Conservation (phyloP, 30 jellyfish, hydroid and myxozoan genomes). For the Aurelia aurita region DNA sequence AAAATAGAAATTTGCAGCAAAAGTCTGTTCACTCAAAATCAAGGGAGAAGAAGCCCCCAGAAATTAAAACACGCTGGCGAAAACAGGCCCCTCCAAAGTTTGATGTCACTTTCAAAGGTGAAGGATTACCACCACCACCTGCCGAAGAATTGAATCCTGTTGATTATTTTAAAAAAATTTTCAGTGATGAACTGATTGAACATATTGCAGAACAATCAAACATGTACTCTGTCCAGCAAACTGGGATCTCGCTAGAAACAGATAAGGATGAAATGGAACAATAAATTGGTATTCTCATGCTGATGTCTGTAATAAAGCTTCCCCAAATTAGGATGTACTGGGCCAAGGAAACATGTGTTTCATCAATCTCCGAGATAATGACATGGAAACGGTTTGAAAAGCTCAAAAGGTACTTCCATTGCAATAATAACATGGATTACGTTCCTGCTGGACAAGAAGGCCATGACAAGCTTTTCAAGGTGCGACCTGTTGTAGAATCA, state of each 20-base stretch:
- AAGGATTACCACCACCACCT: background rate
- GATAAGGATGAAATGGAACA: constrained; percentile 3
- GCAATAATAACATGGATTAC: no score
- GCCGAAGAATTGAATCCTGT: constrained; percentile 1
- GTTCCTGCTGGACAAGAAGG: no score
- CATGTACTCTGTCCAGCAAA: constrained; percentile 10
- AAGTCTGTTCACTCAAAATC: background rate
- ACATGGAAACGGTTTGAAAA: no score
- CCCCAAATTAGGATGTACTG: no score
- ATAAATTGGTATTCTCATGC: background rate
- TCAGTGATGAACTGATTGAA: constrained; percentile 3
- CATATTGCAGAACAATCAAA: constrained; percentile 22
- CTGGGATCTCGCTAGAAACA: constrained; percentile 4
- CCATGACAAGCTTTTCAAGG: background rate
- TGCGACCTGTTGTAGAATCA: no score
- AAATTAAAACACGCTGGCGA: background rate
- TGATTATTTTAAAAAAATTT: constrained; percentile 11
- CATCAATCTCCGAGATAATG: no score
- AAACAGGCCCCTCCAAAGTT: background rate
- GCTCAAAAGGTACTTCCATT: no score
- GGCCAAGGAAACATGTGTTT: no score
- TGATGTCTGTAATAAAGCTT: constrained; percentile 11
- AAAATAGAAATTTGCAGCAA: no score
- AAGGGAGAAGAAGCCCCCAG: background rate
- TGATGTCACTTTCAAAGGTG: constrained; percentile 1